Base-by-base conservation (phyloP, 1,140 invertebrate species). In the Macrocentrus cingulum region DNA sequence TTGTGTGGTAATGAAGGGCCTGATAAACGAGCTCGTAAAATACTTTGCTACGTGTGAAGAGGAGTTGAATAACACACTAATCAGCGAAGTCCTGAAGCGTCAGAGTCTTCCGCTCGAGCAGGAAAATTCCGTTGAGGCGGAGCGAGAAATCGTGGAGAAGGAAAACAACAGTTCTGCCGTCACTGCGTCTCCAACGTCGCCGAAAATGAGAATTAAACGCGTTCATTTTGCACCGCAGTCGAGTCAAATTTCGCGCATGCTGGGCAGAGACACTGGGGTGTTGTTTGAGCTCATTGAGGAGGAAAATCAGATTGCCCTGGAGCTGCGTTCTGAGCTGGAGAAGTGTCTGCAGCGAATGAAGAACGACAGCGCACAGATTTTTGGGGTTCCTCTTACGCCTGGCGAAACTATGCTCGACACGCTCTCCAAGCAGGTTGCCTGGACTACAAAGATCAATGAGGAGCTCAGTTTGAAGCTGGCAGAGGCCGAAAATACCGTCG, bases 21-120 rank as follows among this genome's bases (percentile, higher is more conserved):
- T 87, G 6, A 75, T 91, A 20, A 76, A 80, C 6, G 85, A 89
- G 63, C 75, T 91, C 61, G 80, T 88, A 22, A 85, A 85, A 59
- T 91, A 90, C 72, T 88, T 89, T 65, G 82, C 81, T 1, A 80
- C 83, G 49, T 90, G 88, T 54, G 90, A 92, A 75, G 87, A 90
- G 67, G 89, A 90, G 75, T 71, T 91, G 4, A 91, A 90, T 70
- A 86, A 84, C 46, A 89, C 87, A 1, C 71, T 91, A 13, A 83
- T 89, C 0, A 84, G 83, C 29, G 84, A 88, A 66, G 80, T 90
- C 50, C 62, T 85, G 11, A 84, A 81, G 20, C 76, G 63, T 62
- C 69, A 69, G 62, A 66, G 44, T 9, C n/a, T 55, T 54, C 9
- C 25, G 4, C 63, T 41, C 56, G 71, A 66, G 66, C 63, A 34